Conservation (phyloP, 1,140 invertebrate species). For the Marisa cornuarietis region DNA sequence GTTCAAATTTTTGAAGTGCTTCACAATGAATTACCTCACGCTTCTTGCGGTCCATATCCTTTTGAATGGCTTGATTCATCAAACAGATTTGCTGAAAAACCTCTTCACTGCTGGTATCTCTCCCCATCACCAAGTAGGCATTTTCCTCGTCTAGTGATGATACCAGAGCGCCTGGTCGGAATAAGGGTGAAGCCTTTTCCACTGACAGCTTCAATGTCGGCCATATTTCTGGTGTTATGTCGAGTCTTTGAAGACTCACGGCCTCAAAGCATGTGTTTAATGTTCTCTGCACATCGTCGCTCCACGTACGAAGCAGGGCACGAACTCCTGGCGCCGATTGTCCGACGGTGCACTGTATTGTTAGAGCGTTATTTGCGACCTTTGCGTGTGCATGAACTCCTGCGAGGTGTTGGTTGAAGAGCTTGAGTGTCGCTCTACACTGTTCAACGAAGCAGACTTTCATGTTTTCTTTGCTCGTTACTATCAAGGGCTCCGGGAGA, state of each 20-base stretch:
- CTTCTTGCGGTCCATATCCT: slow-evolving; percentile 33
- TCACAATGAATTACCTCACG: slow-evolving; percentile 32
- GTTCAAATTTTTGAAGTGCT: slow-evolving; percentile 7
- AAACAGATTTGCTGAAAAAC: slow-evolving; percentile 24
- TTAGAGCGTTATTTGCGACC: not conserved
- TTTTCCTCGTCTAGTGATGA: slow-evolving; percentile 11
- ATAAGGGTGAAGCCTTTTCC: not conserved
- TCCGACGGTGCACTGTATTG: slow-evolving; percentile 25
- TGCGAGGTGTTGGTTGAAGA: not conserved
- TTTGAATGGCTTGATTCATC: slow-evolving; percentile 14
- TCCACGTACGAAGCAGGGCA: slow-evolving; percentile 29
- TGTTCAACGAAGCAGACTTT: slow-evolving; percentile 15
- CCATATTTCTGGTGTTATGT: slow-evolving; percentile 34
- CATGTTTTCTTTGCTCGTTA: not conserved
- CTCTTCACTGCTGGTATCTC: slow-evolving; percentile 20
- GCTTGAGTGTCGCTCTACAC: too few relatives aligned
- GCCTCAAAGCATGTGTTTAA: slow-evolving; percentile 7
- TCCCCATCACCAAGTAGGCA: slow-evolving; percentile 30
- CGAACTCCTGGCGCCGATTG: slow-evolving; percentile 24
- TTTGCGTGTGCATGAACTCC: not conserved
- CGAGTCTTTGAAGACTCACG: slow-evolving; percentile 10
- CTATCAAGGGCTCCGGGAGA: slow-evolving; percentile 2
- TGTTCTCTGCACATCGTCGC: slow-evolving; percentile 9
- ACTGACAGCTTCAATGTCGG: slow-evolving; percentile 22
- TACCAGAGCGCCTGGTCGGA: slow-evolving; percentile 26